phyloP scores from a whole-genome alignment of 2,888 invertebrate species.

The Cheilosia pagana region DNA sequence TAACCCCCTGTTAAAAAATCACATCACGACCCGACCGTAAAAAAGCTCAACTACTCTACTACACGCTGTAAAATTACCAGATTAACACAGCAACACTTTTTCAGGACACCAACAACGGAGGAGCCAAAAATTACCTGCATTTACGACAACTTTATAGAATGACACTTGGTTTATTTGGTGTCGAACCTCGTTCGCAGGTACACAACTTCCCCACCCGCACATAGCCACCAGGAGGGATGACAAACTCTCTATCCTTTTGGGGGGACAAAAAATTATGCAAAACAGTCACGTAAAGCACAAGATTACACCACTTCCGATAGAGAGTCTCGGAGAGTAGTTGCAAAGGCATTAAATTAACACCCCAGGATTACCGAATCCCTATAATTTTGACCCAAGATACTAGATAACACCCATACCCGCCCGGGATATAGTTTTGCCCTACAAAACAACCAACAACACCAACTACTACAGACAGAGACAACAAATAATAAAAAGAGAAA shows the following conservation, averaged over 20 bases:
- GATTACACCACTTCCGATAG: conserved; percentile 72
- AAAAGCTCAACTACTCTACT: conserved; percentile 49
- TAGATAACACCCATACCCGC: background rate
- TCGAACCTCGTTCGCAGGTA: conserved; percentile 38
- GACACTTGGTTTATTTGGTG: conserved; percentile 70
- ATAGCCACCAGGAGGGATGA: background rate
- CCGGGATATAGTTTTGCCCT: background rate
- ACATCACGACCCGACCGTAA: conserved; percentile 57
- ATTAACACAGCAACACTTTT: conserved; percentile 42
- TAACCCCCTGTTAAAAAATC: conserved; percentile 28
- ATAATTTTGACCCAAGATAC: conserved; percentile 72
- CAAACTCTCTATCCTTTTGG: conserved; percentile 16
- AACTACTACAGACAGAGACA: conserved; percentile 36
- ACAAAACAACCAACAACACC: conserved; percentile 61
- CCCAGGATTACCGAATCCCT: conserved; percentile 67
- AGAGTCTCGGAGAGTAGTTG: conserved; percentile 55
- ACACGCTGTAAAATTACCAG: conserved; percentile 48
- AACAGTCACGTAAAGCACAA: conserved; percentile 73
- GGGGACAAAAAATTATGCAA: conserved; percentile 67
- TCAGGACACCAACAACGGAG: conserved; percentile 26
- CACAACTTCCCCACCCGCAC: background rate
- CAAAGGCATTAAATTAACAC: conserved; percentile 72
- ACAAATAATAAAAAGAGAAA: conserved; percentile 13
- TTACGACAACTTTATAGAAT: conserved; percentile 66
- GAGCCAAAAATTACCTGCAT: conserved; percentile 68